Base-by-base conservation (phyloP, 2,797 vertebrate genomes). In the Myotis myotis region DNA sequence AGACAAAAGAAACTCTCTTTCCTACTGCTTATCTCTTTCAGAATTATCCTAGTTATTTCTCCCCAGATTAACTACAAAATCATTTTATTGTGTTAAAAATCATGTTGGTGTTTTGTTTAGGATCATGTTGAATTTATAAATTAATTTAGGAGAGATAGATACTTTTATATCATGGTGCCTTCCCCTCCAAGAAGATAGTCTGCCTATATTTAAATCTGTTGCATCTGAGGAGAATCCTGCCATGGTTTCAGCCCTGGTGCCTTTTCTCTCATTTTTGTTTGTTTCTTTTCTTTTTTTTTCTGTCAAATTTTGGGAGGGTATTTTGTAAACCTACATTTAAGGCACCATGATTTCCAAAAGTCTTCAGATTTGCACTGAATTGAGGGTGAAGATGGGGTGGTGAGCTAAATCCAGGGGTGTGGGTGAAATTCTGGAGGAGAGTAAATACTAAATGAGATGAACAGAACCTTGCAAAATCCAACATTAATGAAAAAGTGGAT, bases 251-350 rank as follows among this genome's bases (percentile, higher is more conserved):
- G 80, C 93, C 94, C 57, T 71, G 72, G 82, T 83, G 82, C 91
- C 41, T 92, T 78, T 93, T 95, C 96, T 91, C 93, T 95, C 94
- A 51, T 75, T 87, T 97, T 91, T 90, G 81, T 89, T 94, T 89
- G 5, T 76, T 20, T 49, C 2, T 33, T 96, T 90, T n/a, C 0
- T 64, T 28, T 62, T n/a, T 17, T 28, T n/a, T 64, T n/a, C 96
- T 97, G 96, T 96, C 96, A 97, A 95, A 95, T 93, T 74, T 33
- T 16, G 83, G 88, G 83, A 93, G 87, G 72, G 44, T 78, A 60
- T 84, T 95, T 96, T 96, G 93, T 93, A 95, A 97, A 93, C 97
- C 93, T 96, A 89, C 96, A 95, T 95, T 96, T 95, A 97, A 95
- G 62, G 93, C 81, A 89, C 93, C 80, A 13, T 15, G 38, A 90